Percentiles rank a stretch among this genome's conserved stretches.
phyloP scores from a whole-genome alignment of 2,888 invertebrate species.

The Tortrix viridana region DNA sequence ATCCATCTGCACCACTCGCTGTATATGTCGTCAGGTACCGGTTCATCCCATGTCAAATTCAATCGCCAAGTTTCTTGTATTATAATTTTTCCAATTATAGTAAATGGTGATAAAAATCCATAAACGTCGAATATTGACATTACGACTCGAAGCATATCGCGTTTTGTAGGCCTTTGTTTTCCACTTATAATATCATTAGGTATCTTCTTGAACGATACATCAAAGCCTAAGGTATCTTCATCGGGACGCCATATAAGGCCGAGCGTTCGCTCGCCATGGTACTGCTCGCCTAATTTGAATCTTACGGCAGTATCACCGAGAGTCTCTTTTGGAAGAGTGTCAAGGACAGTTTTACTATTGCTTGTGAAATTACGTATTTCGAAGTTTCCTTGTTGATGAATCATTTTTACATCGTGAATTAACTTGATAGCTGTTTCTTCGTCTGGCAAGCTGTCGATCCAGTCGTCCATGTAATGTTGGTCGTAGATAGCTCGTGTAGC shows the following conservation, averaged over 20 bases:
- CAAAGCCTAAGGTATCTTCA: slow-evolving; percentile 25
- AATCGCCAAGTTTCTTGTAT: slow-evolving; percentile 36
- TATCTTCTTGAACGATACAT: slow-evolving; percentile 18
- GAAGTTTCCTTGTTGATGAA: slow-evolving; percentile 2
- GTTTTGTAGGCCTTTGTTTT: slow-evolving; percentile 34
- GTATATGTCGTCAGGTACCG: neutral
- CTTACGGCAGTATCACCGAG: slow-evolving; percentile 18
- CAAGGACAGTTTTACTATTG: neutral
- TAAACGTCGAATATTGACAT: slow-evolving; percentile 41
- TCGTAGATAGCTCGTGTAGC: too few relatives aligned
- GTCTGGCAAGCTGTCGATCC: slow-evolving; percentile 3
- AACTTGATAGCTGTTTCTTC: slow-evolving; percentile 10
- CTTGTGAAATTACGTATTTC: slow-evolving; percentile 4
- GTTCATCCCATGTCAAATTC: slow-evolving; percentile 1
- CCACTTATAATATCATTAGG: slow-evolving; percentile 12
- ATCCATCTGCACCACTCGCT: neutral
- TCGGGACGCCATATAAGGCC: slow-evolving; percentile 36
- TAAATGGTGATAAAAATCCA: slow-evolving; percentile 37
- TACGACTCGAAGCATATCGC: slow-evolving; percentile 28
- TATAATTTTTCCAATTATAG: slow-evolving; percentile 36
- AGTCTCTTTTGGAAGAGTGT: neutral
- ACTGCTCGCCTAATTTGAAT: slow-evolving; percentile 31
- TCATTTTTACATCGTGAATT: neutral
- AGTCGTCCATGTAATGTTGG: neutral
- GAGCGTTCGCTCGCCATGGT: slow-evolving; percentile 32